These are phyloP conservation scores for Automeris io DNA, from an alignment of 2,888 invertebrate species.

Conservation along the genomic window DNA sequence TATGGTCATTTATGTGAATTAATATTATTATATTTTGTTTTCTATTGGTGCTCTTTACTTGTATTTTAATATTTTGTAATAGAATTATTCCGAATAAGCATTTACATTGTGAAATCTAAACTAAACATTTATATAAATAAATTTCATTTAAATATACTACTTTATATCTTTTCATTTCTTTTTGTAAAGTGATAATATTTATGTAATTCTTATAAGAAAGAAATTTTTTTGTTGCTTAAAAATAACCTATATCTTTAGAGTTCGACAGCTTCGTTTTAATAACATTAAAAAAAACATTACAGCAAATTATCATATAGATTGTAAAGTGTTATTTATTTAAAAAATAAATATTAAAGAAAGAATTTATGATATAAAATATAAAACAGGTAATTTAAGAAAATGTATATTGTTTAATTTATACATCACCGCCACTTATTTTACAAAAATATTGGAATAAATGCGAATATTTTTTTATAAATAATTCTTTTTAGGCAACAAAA, in stretches of 20 bases:
- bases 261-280: no score
- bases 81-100: constrained; percentile 57
- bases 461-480: no score
- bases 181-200: neutral
- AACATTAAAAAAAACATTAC: no score
- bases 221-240: neutral
- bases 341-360: no score
- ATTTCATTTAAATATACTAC: constrained; percentile 10
- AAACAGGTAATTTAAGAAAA: no score
- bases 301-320: no score
- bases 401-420: no score
- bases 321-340: no score
- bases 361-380: no score
- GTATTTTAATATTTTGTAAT: constrained; percentile 20
- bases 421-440: no score
- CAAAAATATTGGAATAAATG: no score
- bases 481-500: no score
- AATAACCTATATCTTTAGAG: constrained; percentile 5
- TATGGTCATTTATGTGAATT: constrained; percentile 6
- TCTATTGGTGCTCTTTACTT: constrained; percentile 47
- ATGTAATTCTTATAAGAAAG: neutral
- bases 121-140: constrained; percentile 9
- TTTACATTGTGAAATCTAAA: constrained; percentile 32
- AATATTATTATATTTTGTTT: constrained; percentile 20
- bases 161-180: neutral